A percentile compares a stretch with the other conserved stretches of the same genome.
phyloP scores from a whole-genome alignment of 1,140 invertebrate species.

The Atopsyche davidsoni region DNA sequence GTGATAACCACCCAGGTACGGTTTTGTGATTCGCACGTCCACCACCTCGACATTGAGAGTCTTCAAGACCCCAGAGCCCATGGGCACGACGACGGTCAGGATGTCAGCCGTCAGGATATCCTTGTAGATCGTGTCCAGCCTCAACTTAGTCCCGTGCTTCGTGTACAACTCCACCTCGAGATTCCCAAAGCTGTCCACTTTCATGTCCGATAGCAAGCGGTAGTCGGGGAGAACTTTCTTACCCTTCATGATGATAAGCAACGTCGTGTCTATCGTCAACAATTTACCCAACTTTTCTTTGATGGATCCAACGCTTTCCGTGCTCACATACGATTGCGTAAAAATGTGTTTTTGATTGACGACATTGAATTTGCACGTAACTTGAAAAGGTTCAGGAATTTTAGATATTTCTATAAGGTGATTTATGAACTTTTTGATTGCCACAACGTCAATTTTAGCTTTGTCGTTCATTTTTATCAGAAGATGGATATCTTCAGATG shows the following conservation, averaged over 20 bases:
- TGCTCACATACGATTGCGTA: conserved; percentile 43
- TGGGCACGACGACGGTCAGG: conserved; percentile 46
- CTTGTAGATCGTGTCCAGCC: conserved; percentile 43
- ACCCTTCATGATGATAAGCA: conserved; percentile 38
- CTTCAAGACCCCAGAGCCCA: conserved; percentile 40
- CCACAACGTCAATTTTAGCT: conserved; percentile 19
- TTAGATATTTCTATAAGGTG: conserved; percentile 17
- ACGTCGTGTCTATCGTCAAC: conserved; percentile 37
- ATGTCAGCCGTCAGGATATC: conserved; percentile 46
- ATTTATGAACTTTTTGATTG: conserved; percentile 20
- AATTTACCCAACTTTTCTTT: conserved; percentile 43
- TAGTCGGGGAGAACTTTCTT: conserved; percentile 39
- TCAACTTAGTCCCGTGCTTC: conserved; percentile 39
- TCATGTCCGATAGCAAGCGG: conserved; percentile 39
- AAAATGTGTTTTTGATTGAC: conserved; percentile 41
- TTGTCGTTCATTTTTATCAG: conserved; percentile 21
- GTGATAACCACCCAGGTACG: conserved; percentile 57
- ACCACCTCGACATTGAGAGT: conserved; percentile 55
- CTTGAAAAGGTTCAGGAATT: conserved; percentile 13
- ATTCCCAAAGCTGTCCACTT: conserved; percentile 46
- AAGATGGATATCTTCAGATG: background rate
- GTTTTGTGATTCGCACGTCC: conserved; percentile 51
- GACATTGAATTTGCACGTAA: conserved; percentile 39
- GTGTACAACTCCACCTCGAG: conserved; percentile 43
- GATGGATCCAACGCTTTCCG: conserved; percentile 41